Conservation (phyloP, 2,113 vertebrate genomes). For the Cyphomyrus discorhynchus region DNA sequence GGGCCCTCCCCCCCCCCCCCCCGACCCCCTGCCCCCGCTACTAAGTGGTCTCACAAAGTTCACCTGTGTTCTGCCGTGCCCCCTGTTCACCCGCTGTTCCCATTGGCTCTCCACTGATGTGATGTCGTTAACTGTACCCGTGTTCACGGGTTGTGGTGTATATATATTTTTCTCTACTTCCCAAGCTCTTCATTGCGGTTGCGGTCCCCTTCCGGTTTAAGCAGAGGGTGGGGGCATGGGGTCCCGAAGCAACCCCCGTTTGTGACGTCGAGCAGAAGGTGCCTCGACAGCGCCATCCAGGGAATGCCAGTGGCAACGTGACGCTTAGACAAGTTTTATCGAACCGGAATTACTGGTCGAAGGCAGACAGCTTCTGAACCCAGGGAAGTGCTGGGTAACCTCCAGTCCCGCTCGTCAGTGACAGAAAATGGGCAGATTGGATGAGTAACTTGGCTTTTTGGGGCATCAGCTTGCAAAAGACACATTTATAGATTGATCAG, state of each 20-base stretch:
- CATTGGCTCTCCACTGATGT: neutral
- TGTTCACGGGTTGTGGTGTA: neutral
- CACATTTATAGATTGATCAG: neutral
- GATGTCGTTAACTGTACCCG: neutral
- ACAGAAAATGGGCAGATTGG: neutral
- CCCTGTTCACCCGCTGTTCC: neutral
- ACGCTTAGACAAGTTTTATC: neutral
- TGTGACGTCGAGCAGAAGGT: neutral
- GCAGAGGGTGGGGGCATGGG: neutral
- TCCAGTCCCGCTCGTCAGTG: neutral
- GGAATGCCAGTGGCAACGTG: neutral
- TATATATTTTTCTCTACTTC: neutral
- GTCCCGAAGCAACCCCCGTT: neutral
- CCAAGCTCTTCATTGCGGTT: neutral
- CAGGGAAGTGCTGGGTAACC: neutral
- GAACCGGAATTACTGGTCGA: neutral
- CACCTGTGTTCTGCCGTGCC: neutral
- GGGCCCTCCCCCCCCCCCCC: neutral
- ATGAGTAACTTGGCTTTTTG: neutral
- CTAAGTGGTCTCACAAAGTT: neutral
- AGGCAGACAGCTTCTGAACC: neutral
- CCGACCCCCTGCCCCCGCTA: neutral
- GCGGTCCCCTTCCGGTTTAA: conserved; percentile 1
- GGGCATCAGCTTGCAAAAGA: neutral
- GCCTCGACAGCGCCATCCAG: neutral